Percentiles rank a stretch among this genome's conserved stretches.
These are phyloP conservation scores for Sinonovacula constricta DNA, from an alignment of 1,140 invertebrate genomes.

Conservation along the genomic window DNA sequence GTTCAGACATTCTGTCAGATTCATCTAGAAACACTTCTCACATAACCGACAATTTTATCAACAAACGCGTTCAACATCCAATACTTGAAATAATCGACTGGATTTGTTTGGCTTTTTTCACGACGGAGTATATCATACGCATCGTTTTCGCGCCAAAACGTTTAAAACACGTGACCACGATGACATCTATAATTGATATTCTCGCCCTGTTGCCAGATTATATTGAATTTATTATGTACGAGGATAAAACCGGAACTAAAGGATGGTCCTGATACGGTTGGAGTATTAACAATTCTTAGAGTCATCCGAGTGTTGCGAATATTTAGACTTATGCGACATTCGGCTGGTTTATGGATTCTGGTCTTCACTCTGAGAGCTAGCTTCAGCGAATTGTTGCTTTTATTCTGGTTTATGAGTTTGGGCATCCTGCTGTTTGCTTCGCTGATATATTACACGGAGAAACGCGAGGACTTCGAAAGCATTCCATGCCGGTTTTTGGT, in stretches of 20 bases:
- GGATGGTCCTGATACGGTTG: slow-evolving; percentile 3
- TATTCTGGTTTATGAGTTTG: slow-evolving; percentile 99
- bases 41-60: too few species aligned
- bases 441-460: slow-evolving; percentile 82
- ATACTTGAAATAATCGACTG: slow-evolving; percentile 21
- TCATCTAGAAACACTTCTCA: too few species aligned
- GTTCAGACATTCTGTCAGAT: too few species aligned
- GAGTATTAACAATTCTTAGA: slow-evolving; percentile 44
- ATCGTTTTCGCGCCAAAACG: slow-evolving; percentile 33
- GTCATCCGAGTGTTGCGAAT: slow-evolving; percentile 61
- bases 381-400: slow-evolving; percentile 97
- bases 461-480: slow-evolving; percentile 81
- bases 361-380: slow-evolving; percentile 98
- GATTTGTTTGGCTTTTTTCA: slow-evolving; percentile 28
- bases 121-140: slow-evolving; percentile 27
- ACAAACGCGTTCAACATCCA: too few species aligned
- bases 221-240: slow-evolving; percentile 57
- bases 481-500: slow-evolving; percentile 75
- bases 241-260: slow-evolving; percentile 11
- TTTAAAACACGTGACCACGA: slow-evolving; percentile 34
- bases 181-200: slow-evolving; percentile 81
- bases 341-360: slow-evolving; percentile 96
- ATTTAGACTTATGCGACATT: slow-evolving; percentile 82
- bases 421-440: slow-evolving; percentile 99
- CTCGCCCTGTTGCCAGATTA: slow-evolving; percentile 79